Evolutionary conservation across 2,797 vertebrate genomes (phyloP).

Genomic region (Garrulus glandarius): DNA sequence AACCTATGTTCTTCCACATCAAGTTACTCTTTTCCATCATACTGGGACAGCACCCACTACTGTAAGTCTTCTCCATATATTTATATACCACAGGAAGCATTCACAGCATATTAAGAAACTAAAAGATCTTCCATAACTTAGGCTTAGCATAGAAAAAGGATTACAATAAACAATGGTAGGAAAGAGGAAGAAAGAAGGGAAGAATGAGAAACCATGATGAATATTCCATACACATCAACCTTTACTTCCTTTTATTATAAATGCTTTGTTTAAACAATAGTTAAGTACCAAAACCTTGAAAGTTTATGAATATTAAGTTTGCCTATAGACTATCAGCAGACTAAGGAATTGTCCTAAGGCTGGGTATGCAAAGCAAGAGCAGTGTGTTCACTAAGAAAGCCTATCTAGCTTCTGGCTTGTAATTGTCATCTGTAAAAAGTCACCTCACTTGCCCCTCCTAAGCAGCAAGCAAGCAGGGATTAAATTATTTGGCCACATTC

Average conservation of each 20-base stretch:
- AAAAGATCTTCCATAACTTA: background rate
- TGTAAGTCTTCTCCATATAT: background rate
- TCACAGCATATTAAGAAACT: background rate
- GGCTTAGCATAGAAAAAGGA: background rate
- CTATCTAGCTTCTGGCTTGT: background rate
- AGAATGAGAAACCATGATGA: background rate
- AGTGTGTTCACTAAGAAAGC: background rate
- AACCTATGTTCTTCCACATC: background rate
- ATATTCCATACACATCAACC: background rate
- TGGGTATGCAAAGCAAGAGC: background rate
- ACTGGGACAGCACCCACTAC: background rate
- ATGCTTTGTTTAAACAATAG: conserved; percentile 12
- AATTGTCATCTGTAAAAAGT: background rate
- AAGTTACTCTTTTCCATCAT: background rate
- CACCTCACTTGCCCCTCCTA: background rate
- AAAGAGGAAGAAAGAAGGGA: conserved; percentile 48
- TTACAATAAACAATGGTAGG: conserved; percentile 49
- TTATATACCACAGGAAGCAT: background rate
- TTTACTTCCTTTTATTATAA: conserved; percentile 36
- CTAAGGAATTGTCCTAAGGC: background rate
- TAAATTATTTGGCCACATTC: background rate
- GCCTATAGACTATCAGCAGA: background rate
- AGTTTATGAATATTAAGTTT: background rate
- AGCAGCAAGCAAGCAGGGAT: background rate
- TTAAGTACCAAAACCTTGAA: background rate